These are phyloP conservation scores for Ectemnius cavifrons DNA, from an alignment of 2,888 invertebrate genomes.

Conservation along the genomic window DNA sequence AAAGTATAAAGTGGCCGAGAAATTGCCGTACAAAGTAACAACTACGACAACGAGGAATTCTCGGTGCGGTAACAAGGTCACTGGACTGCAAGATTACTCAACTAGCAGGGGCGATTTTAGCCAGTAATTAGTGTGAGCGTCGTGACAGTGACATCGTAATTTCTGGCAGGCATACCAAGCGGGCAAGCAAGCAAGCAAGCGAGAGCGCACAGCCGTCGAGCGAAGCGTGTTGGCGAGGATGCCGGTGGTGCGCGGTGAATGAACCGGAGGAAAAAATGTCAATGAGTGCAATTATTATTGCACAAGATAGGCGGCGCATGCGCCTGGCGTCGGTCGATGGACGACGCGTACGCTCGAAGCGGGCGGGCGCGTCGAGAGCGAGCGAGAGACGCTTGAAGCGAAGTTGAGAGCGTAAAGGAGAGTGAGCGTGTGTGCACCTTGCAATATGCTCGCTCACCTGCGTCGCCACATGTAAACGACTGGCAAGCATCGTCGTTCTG, in stretches of 20 bases:
- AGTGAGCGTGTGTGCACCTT: too few species aligned
- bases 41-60: too few species aligned
- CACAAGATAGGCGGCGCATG: constrained; percentile 55
- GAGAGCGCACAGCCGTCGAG: neutral
- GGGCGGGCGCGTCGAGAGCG: too few species aligned
- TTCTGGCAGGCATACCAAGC: constrained; percentile 2
- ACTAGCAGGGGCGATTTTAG: neutral
- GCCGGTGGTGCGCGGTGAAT: constrained; percentile 58
- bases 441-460: neutral
- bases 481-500: neutral
- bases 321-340: constrained; percentile 8
- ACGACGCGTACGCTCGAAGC: neutral
- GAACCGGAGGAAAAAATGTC: constrained; percentile 70
- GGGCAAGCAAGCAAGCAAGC: too few species aligned
- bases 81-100: neutral
- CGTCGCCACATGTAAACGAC: neutral
- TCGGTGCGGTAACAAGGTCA: too few species aligned
- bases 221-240: neutral
- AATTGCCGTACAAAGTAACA: too few species aligned
- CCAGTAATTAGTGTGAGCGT: constrained; percentile 15
- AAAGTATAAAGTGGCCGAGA: too few species aligned
- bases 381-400: too few species aligned
- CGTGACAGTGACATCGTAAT: constrained; percentile 33
- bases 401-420: too few species aligned
- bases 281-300: constrained; percentile 74